Evolutionary conservation across 1,140 invertebrate species (phyloP), one percentile per base, ranked within the genome.

Genomic region (Dreissena rostriformis): DNA sequence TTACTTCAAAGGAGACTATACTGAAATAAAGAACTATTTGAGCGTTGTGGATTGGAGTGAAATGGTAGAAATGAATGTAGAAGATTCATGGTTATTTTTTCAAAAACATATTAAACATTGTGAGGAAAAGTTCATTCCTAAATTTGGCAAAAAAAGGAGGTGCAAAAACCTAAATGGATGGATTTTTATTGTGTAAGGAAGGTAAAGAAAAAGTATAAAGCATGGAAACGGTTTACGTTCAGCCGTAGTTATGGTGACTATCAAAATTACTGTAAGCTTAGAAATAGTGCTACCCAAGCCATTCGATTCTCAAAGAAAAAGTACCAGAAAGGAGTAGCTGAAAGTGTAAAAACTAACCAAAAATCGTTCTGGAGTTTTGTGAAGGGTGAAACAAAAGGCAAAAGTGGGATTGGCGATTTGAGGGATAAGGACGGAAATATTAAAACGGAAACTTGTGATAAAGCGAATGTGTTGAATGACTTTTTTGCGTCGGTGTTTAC

Each of bases 231-330:
- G 11, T 67, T 28, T 67, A 28, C 14, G 12, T 22, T 14, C 24
- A 67, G 26, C 19, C 66, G 24, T 67, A 57, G 53, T 57, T 57
- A 57, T 57, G 19, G 53, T 14, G 53, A 57, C 53, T 57, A 57
- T 19, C 53, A 57, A 57, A 19, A 12, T 19, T 57, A 57, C 19
- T 57, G 53, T 57, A 57, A 57, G 19, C 19, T 57, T 12, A 12
- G 26, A 14, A 28, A 28, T 24, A 22, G n/a, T 22, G 19, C 53
- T 11, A 57, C 53, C 11, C 12, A 57, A 57, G 53, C 53, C 12
- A 57, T 57, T 57, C 12, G 53, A 57, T 57, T 57, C 19, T 57
- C 53, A 57, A 57, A 57, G 53, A 57, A 57, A 57, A 57, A 57
- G 19, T 57, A 57, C 19, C 53, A 57, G 53, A 57, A 57, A 57